phyloP scores from a whole-genome alignment of 2,888 invertebrate genomes.

The Drosophila limbata region DNA sequence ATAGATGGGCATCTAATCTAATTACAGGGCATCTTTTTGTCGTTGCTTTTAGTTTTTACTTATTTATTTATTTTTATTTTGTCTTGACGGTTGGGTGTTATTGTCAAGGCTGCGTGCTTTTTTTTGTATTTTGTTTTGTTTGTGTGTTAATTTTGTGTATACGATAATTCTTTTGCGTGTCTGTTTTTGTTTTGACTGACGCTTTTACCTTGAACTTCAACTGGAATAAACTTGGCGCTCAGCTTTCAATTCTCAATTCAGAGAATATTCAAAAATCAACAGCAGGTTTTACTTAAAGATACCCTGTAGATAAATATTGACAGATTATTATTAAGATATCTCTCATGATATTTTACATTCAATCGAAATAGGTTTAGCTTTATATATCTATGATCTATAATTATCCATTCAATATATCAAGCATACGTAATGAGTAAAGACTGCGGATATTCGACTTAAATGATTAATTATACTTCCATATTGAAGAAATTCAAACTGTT shows the following conservation, averaged over 20 bases:
- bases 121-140: conserved; percentile 25
- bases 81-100: conserved; percentile 36
- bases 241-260: conserved; percentile 44
- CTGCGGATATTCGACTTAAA: background rate
- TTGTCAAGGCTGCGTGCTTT: conserved; percentile 61
- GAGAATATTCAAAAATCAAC: conserved; percentile 10
- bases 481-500: background rate
- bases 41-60: background rate
- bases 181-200: conserved; percentile 53
- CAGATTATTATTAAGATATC: background rate
- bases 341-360: background rate
- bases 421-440: background rate
- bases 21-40: conserved; percentile 9
- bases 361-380: background rate
- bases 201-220: conserved; percentile 77
- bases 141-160: conserved; percentile 67
- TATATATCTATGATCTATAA: background rate
- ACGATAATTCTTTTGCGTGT: conserved; percentile 62
- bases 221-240: conserved; percentile 75
- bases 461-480: background rate
- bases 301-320: conserved; percentile 18
- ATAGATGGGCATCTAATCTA: background rate
- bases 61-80: conserved; percentile 32
- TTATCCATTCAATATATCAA: conserved; percentile 3
- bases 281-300: conserved; percentile 11